A percentile compares a stretch with the other conserved stretches of the same genome.
Conservation (phyloP, 2,888 invertebrate genomes). For the Microctonus brassicae region DNA sequence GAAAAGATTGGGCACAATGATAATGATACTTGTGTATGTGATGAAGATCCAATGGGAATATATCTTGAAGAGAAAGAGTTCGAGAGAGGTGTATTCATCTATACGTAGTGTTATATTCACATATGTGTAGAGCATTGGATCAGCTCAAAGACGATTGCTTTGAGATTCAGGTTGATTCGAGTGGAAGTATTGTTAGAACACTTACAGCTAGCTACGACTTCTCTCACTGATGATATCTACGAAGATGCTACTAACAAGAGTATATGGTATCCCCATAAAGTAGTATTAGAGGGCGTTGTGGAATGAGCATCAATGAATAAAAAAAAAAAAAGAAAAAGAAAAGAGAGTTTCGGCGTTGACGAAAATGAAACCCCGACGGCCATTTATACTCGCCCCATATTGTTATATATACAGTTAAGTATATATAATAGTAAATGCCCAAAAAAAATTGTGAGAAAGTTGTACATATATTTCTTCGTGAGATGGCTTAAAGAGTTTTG, state of each 20-base stretch:
- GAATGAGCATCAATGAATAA: slow-evolving; percentile 5
- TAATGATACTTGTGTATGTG: background rate
- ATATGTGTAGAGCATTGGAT: slow-evolving; percentile 12
- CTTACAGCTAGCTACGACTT: slow-evolving; percentile 10
- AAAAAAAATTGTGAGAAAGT: slow-evolving; percentile 10
- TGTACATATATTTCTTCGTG: background rate
- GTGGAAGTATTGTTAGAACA: slow-evolving; percentile 38
- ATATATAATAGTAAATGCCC: background rate
- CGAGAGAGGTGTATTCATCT: background rate
- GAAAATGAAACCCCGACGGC: background rate
- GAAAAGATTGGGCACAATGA: background rate
- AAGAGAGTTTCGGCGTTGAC: background rate
- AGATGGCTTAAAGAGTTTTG: background rate
- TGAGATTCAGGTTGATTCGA: slow-evolving; percentile 41
- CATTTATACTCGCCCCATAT: slow-evolving; percentile 15
- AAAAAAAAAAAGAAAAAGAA: slow-evolving; percentile 1
- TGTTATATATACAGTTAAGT: no score
- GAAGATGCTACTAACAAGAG: slow-evolving; percentile 18
- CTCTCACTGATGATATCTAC: slow-evolving; percentile 1
- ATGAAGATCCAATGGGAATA: background rate
- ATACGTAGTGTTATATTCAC: background rate
- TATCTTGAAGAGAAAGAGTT: background rate
- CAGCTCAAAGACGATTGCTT: slow-evolving; percentile 32
- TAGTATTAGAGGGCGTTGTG: background rate
- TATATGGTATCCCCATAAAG: background rate